Evolutionary conservation across 2,888 invertebrate genomes (phyloP).

Genomic region (Agrotis puta): DNA sequence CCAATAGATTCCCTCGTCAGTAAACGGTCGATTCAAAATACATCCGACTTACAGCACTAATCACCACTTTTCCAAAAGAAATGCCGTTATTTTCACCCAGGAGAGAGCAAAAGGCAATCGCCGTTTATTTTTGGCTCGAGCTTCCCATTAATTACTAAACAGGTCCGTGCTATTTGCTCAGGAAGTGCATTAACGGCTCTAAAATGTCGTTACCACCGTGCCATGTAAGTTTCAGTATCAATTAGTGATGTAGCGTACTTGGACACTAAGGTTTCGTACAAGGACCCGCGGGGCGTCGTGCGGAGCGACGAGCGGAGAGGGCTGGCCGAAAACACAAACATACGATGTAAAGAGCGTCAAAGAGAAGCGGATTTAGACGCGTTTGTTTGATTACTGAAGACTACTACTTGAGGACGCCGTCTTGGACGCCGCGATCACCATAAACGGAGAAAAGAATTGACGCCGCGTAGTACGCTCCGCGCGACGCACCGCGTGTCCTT

Average conservation of each 20-base stretch:
- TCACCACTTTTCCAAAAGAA: conserved; percentile 16
- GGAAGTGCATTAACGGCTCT: conserved; percentile 57
- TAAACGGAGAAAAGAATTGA: no score
- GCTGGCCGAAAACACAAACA: no score
- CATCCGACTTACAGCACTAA: neutral
- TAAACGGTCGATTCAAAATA: neutral
- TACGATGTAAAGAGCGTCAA: no score
- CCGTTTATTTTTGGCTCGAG: conserved; percentile 50
- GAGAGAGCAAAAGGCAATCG: conserved; percentile 48
- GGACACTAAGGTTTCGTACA: conserved; percentile 21
- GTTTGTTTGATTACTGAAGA: no score
- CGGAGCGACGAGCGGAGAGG: no score
- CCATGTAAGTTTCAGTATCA: conserved; percentile 59
- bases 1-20: no score
- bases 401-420: no score
- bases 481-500: no score
- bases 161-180: conserved; percentile 48
- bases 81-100: neutral
- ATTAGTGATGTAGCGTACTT: conserved; percentile 53
- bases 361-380: no score
- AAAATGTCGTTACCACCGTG: conserved; percentile 50
- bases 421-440: no score
- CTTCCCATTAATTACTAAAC: conserved; percentile 59
- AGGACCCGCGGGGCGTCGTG: no score
- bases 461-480: no score